Percentiles rank a stretch among this genome's conserved stretches.
These are phyloP conservation scores for Thalpophila matura DNA, from an alignment of 2,888 invertebrate genomes.

Conservation along the genomic window DNA sequence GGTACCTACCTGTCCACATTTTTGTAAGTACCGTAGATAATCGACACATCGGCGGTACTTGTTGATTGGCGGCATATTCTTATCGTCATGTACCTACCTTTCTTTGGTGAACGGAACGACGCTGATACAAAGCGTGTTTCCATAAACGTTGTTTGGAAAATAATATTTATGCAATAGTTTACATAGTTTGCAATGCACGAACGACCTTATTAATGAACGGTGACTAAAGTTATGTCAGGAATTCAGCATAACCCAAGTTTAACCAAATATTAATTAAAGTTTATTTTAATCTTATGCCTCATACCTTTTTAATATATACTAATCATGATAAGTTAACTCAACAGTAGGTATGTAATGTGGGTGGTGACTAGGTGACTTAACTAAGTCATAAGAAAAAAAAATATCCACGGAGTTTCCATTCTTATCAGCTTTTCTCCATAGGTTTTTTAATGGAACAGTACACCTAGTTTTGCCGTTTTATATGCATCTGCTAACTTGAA, in stretches of 20 bases:
- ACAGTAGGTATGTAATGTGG: too few relatives aligned
- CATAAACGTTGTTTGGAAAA: constrained; percentile 35
- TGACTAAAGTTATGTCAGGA: not conserved
- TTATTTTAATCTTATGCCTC: too few relatives aligned
- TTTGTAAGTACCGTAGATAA: constrained; percentile 49
- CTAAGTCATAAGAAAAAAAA: too few relatives aligned
- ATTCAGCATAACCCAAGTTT: not conserved
- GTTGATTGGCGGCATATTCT: constrained; percentile 35
- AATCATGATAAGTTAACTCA: too few relatives aligned
- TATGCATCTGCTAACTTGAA: too few relatives aligned
- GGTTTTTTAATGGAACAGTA: too few relatives aligned
- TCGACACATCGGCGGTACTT: constrained; percentile 41
- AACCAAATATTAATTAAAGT: too few relatives aligned
- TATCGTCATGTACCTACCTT: constrained; percentile 28
- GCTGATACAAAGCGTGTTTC: constrained; percentile 26
- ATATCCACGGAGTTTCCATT: too few relatives aligned
- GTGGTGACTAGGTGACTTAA: too few relatives aligned
- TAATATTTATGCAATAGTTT: constrained; percentile 31
- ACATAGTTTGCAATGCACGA: constrained; percentile 9
- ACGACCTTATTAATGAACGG: constrained; percentile 4
- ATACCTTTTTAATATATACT: too few relatives aligned
- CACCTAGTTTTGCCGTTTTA: too few relatives aligned
- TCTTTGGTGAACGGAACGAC: constrained; percentile 33
- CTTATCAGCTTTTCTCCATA: too few relatives aligned
- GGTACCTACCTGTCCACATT: constrained; percentile 50